Evolutionary conservation across 2,888 invertebrate genomes (phyloP).

Genomic region (Papilio protenor): DNA sequence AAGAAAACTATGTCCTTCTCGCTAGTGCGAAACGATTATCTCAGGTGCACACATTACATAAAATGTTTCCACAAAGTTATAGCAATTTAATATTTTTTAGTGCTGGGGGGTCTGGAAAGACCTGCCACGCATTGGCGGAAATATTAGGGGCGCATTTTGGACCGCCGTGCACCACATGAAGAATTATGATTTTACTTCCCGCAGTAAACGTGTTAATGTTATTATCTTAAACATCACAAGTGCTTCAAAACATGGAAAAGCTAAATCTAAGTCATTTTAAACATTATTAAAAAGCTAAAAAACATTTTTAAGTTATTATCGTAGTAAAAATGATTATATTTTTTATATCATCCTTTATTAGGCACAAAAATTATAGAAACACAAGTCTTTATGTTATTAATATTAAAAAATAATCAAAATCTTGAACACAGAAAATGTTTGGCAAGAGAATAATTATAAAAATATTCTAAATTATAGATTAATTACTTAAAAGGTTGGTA

Average conservation of each 20-base stretch:
- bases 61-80: neutral
- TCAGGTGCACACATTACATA: no score
- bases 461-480: neutral
- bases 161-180: no score
- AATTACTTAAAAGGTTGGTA: neutral
- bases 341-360: neutral
- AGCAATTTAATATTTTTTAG: no score
- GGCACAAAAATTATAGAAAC: neutral
- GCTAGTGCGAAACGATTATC: no score
- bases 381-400: neutral
- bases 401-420: neutral
- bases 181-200: no score
- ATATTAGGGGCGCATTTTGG: no score
- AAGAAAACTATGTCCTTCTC: no score
- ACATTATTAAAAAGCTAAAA: conserved; percentile 27
- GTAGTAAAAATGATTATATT: neutral
- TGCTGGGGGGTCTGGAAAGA: no score
- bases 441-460: conserved; percentile 5
- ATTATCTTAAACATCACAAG: neutral
- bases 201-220: neutral
- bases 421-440: neutral
- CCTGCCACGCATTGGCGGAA: no score
- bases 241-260: conserved; percentile 27
- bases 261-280: conserved; percentile 8
- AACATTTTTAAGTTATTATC: conserved; percentile 23